Base-by-base conservation (phyloP, 2,113 vertebrate genomes). In the Peromyscus maniculatus region DNA sequence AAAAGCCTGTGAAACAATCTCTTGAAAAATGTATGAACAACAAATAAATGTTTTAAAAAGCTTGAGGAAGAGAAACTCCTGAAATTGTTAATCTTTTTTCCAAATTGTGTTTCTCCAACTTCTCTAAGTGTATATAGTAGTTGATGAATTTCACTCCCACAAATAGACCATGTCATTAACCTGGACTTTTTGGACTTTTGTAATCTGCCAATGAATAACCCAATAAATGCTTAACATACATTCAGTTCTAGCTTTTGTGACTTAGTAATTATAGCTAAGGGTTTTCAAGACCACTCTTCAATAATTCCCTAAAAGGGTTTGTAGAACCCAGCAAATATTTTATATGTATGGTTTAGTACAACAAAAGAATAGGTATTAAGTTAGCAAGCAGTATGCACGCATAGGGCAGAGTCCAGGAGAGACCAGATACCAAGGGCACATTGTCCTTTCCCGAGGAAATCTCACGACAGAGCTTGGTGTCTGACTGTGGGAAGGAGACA, bases 231-330 rank as follows among this genome's bases (percentile, higher is more conserved):
- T 96, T 92, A 55, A 69, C 31, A 15, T 90, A 22, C 74, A 46
- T 91, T 80, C 78, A n/a, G 43, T 78, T 94, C 69, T 95, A 91
- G 31, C 6, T 87, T 66, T 82, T 82, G 77, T 55, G 87, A 93
- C 80, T 92, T 92, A 90, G 46, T 82, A 74, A 80, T 71, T 77
- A 10, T 87, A 52, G 26, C 39, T 46, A 43, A 31, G 26, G 22
- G 43, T 77, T 52, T 52, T 91, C 31, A 74, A 87, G 57, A 49
- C 36, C 33, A 91, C 33, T 83, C 10, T 74, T 91, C 72, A 82
- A 0, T 26, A n/a, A 33, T 82, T 80, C 64, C 80, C 57, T 80
- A 28, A 43, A 84, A 86, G 78, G 28, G 80, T 22, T 94, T 16
- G 21, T 0, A 91, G 83, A 93, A 55, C 49, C 28, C 33, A 86